Percentiles rank a stretch among this genome's conserved stretches.
These are phyloP conservation scores for Chrysopilus asiliformis DNA, from an alignment of 2,888 invertebrate species.

Conservation along the genomic window DNA sequence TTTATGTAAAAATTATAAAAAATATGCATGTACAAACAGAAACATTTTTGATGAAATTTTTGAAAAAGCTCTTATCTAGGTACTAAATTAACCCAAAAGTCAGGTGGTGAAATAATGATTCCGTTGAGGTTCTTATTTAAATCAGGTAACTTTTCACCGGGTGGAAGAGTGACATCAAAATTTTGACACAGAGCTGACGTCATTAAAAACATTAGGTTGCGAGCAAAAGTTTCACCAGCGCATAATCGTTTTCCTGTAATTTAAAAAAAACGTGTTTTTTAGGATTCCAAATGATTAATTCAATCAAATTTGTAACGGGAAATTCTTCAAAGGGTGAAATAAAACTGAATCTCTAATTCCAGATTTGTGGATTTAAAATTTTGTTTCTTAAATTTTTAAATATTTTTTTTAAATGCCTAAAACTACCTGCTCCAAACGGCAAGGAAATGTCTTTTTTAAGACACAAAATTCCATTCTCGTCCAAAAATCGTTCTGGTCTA, in stretches of 20 bases:
- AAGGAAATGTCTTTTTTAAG: constrained; percentile 45
- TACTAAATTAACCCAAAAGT: constrained; percentile 43
- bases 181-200: constrained; percentile 48
- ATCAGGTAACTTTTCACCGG: constrained; percentile 38
- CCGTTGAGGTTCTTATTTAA: constrained; percentile 36
- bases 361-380: no score
- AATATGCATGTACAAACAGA: neutral
- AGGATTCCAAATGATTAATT: neutral
- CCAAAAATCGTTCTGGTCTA: constrained; percentile 51
- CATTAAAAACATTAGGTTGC: constrained; percentile 49
- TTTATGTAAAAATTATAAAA: neutral
- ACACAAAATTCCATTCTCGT: constrained; percentile 39
- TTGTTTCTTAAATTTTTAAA: no score
- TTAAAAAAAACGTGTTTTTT: constrained; percentile 1
- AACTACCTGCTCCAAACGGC: constrained; percentile 56
- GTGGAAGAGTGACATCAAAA: constrained; percentile 43
- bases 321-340: no score
- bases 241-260: constrained; percentile 48
- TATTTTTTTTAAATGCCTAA: no score
- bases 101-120: constrained; percentile 42
- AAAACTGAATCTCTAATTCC: no score
- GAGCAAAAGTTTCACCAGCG: constrained; percentile 56
- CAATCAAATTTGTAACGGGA: neutral
- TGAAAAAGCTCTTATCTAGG: neutral
- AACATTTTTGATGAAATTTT: neutral